A percentile compares a stretch with the other conserved stretches of the same genome.
Conservation (phyloP, 2,797 vertebrate species). For the Synaphobranchus kaupii region DNA sequence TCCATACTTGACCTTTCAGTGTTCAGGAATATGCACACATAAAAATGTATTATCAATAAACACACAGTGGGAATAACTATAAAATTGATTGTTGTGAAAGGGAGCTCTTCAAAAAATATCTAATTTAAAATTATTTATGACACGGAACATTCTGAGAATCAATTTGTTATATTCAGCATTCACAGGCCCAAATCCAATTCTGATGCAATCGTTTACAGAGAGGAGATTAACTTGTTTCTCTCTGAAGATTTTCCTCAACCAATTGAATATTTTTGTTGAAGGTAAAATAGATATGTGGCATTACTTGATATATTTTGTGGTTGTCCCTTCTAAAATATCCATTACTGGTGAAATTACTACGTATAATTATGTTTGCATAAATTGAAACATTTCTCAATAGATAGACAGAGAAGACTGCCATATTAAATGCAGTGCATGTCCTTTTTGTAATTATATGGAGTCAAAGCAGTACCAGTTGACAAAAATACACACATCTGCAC, state of each 20-base stretch:
- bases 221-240: background rate
- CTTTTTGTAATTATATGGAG: too few species aligned
- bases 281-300: background rate
- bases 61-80: background rate
- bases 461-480: too few species aligned
- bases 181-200: background rate
- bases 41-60: background rate
- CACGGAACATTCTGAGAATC: background rate
- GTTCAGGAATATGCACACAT: background rate
- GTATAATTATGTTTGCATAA: background rate
- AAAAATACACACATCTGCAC: too few species aligned
- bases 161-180: background rate
- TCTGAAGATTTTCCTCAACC: background rate
- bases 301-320: background rate
- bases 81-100: background rate
- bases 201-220: background rate
- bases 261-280: background rate
- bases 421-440: too few species aligned
- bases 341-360: background rate
- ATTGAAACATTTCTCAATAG: background rate
- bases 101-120: background rate
- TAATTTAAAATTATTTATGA: background rate
- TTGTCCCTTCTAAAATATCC: background rate
- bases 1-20: background rate
- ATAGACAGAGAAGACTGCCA: too few species aligned